Evolutionary conservation across 2,113 vertebrate genomes (phyloP).

Genomic region (Panthera uncia): DNA sequence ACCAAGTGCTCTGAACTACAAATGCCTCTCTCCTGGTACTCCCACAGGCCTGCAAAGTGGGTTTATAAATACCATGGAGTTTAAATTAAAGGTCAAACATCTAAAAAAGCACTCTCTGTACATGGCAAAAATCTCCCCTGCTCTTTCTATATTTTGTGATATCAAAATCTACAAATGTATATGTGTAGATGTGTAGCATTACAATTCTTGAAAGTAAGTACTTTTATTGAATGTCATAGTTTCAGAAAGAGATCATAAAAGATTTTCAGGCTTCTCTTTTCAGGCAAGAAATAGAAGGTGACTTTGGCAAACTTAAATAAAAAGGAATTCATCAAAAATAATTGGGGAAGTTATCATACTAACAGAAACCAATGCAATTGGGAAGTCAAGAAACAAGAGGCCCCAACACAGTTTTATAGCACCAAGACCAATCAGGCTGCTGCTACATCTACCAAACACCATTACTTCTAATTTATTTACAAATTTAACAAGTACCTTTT

Average conservation of each 20-base stretch:
- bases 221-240: not conserved
- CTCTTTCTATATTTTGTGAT: not conserved
- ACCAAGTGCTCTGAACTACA: not conserved
- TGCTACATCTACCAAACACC: not conserved
- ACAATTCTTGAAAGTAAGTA: not conserved
- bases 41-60: not conserved
- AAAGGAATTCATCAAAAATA: not conserved
- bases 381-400: not conserved
- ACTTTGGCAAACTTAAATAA: not conserved
- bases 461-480: not conserved
- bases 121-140: not conserved
- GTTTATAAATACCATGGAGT: not conserved
- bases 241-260: not conserved
- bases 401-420: not conserved
- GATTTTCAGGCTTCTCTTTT: not conserved
- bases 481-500: not conserved
- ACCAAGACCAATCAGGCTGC: not conserved
- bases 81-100: not conserved
- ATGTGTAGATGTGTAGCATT: not conserved
- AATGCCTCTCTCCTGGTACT: not conserved
- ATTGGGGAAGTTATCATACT: not conserved
- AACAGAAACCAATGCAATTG: not conserved
- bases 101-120: not conserved
- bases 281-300: not conserved
- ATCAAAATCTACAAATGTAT: not conserved